Conservation (phyloP, 2,797 vertebrate genomes). For the Xenentodon cancila region DNA sequence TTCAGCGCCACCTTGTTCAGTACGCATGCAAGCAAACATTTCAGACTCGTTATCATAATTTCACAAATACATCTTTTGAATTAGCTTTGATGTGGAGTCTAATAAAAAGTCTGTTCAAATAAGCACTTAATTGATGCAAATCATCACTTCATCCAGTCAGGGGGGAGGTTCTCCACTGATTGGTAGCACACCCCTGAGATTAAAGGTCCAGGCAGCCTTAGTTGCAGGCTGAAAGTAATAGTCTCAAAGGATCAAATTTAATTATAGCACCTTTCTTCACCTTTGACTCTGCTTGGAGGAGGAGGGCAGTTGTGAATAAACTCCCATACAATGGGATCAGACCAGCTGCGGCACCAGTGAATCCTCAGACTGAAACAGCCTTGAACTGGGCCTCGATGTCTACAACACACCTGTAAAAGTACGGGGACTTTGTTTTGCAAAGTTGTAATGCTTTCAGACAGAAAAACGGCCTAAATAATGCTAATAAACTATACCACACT, state of each 20-base stretch:
- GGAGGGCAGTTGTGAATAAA: not conserved
- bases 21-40: not conserved
- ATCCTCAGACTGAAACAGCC: too few species aligned
- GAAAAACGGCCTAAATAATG: too few species aligned
- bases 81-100: conserved; percentile 8
- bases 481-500: too few species aligned
- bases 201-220: conserved; percentile 45
- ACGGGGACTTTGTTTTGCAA: too few species aligned
- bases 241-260: conserved; percentile 36
- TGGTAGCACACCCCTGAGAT: conserved; percentile 51
- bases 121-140: conserved; percentile 30
- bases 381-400: too few species aligned
- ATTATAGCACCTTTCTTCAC: conserved; percentile 14
- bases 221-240: conserved; percentile 17
- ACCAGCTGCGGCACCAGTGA: not conserved
- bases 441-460: too few species aligned
- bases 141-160: conserved; percentile 27
- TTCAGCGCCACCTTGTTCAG: not conserved
- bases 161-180: conserved; percentile 17
- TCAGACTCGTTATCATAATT: not conserved
- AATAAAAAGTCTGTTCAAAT: conserved; percentile 11
- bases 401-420: too few species aligned
- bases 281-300: not conserved
- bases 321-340: not conserved
- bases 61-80: conserved; percentile 3